Evolutionary conservation across 2,888 invertebrate species (phyloP), one percentile per base, ranked within the genome.

Genomic region (Agrochola circellaris): DNA sequence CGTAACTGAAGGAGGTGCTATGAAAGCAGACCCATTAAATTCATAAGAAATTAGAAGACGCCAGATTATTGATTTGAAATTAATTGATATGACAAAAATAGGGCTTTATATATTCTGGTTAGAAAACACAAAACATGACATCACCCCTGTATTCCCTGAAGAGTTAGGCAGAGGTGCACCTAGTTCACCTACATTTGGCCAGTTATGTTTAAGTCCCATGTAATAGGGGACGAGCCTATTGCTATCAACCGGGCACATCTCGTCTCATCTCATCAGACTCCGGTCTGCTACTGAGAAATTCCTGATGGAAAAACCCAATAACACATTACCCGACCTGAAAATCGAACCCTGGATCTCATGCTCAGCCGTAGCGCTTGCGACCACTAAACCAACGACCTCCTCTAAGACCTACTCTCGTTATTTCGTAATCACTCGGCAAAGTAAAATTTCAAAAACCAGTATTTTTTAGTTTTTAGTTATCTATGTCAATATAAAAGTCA

Each of bases 1-100:
- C 9, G 51, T 78, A 74, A 84, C 77, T 86, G 84, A 84, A 86
- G 88, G 86, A 82, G 77, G 26, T 61, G 38, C 8, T 23, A 60
- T 13, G 70, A 58, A 34, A 34, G 8, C 0, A 42, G 4, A 60
- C 67, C 2, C 15, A 13, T 15, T 56, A 2, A 17, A 45, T 45
- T 0, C 17, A 38, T 7, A 66, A 26, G n/a, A 62, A 56, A 38
- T 1, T 42, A 26, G 2, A 56, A 64, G 0, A 61, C 17, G 3
- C 17, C n/a, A 9, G 4, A 62, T 30, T 20, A 11, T 0, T 15
- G 17, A 20, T 30, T 45, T 26, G 15, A 48, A 75, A 48, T 38
- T 0, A 9, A 26, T 51, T 51, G 8, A 17, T 60, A 45, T 54
- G 5, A 34, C 11, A 30, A 9, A 48, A n/a, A 71, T 8, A 45